Base-by-base conservation (phyloP, 1,140 invertebrate species). In the Varroa destructor region DNA sequence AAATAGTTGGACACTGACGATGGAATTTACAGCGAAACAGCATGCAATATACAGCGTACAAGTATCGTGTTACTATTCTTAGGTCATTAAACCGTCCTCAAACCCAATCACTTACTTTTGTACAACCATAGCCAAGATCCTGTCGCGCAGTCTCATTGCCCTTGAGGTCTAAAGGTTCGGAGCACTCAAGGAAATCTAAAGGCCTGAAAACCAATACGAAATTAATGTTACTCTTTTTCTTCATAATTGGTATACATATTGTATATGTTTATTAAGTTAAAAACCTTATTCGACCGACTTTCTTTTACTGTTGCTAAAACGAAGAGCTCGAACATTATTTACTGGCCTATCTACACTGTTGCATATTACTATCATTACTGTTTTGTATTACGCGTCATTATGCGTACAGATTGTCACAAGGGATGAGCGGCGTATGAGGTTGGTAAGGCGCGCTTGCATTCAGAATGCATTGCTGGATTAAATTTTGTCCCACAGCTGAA, bases 151-250 rank as follows among this genome's bases (percentile, higher is more conserved):
- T 90, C 77, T 85, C 84, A 77, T 97, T 97, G 42, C 91, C 91
- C 79, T 91, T 89, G 74, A 91, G 88, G 80, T 97, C 92, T n/a
- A 88, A 80, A 5, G 90, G 90, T 14, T 88, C 85, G 73, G 91
- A 88, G 78, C 94, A 97, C 61, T 91, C 87, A 10, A 97, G 80
- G 80, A 96, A 97, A 77, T 96, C 92, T 73, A 88, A 81, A 0
- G 90, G 87, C 37, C 61, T 67, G 61, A 46, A 67, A 67, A 14
- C 8, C 46, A 51, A 51, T 51, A 51, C 46, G 8, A 51, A 5
- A 51, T 51, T 25, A 25, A 25, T 3, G 46, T 8, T 8, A 51
- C 46, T 51, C 8, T 51, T 51, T 51, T 51, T 51, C 8, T 25
- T 25, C 25, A 25, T 25, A 25, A 25, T 25, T 25, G 25, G 46